Evolutionary conservation across 2,888 invertebrate genomes (phyloP), one percentile per base, ranked within the genome.

Genomic region (Ochlodes sylvanus): DNA sequence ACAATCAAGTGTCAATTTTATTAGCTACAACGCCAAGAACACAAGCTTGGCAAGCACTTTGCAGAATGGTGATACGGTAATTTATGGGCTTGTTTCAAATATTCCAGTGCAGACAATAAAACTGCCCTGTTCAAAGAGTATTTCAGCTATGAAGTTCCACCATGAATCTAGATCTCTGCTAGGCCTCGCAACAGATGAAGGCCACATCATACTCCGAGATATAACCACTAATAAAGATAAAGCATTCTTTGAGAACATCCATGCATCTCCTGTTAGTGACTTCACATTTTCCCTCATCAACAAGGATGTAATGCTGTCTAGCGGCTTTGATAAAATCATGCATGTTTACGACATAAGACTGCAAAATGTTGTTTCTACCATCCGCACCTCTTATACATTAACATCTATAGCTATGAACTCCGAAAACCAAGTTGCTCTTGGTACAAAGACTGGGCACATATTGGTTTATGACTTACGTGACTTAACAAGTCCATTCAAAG

Each of bases 261-360:
- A 95, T 75, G 92, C 93, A 17, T 94, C 94, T 3, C 94, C 94
- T 1, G 94, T 95, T n/a, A 94, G 94, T 72, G 94, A 94, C 73
- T 86, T 95, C 68, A 84, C 90, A 41, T 95, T 92, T 81, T 94
- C 95, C 0, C 90, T 94, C 0, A 86, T 94, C 10, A 94, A 94
- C 74, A 86, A 88, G 71, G 94, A 94, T 80, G 90, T 95, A 0
- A 82, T 95, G 80, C 77, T 94, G 5, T 94, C 95, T 0, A 85
- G 93, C 75, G 95, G 95, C 0, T 90, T 89, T 73, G 95, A 95
- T 78, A 93, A 94, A 76, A 87, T 92, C 60, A 91, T 94, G 80
- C 89, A 93, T 81, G 92, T 94, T 2, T 94, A 94, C 77, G 95
- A 95, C 80, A 83, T 94, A n/a, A 83, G 92, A 77, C 77, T 90